Conservation (phyloP, 2,888 invertebrate species). For the Brachypalpus laphriformis region DNA sequence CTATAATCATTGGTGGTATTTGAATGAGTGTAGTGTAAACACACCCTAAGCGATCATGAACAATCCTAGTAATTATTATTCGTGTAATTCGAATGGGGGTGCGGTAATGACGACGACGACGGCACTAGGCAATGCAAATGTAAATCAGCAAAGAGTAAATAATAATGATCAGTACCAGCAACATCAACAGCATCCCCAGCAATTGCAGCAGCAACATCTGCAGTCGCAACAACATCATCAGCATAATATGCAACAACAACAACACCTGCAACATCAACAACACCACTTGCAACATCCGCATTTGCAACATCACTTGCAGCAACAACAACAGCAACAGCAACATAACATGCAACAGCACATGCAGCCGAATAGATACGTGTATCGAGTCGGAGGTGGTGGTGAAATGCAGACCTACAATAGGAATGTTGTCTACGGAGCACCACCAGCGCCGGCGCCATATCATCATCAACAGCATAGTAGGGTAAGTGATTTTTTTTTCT, state of each 20-base stretch:
- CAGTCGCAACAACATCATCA: slow-evolving; percentile 17
- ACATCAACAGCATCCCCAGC: slow-evolving; percentile 39
- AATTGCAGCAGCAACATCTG: slow-evolving; percentile 18
- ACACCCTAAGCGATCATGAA: slow-evolving; percentile 73
- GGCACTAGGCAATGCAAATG: slow-evolving; percentile 66
- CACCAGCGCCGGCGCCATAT: slow-evolving; percentile 65
- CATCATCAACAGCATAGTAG: slow-evolving; percentile 62
- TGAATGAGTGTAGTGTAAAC: slow-evolving; percentile 71
- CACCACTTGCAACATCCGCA: slow-evolving; percentile 21
- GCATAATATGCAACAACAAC: slow-evolving; percentile 26
- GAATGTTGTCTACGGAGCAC: slow-evolving; percentile 55
- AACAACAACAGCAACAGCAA: slow-evolving; percentile 31
- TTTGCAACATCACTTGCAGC: slow-evolving; percentile 23
- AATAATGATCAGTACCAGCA: slow-evolving; percentile 59
- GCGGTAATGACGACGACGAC: slow-evolving; percentile 70
- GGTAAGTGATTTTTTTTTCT: slow-evolving; percentile 43
- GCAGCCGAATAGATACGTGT: slow-evolving; percentile 48
- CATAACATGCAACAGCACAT: slow-evolving; percentile 25
- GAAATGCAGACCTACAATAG: slow-evolving; percentile 59
- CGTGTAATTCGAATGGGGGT: slow-evolving; percentile 73
- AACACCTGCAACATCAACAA: slow-evolving; percentile 29
- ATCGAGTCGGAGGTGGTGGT: slow-evolving; percentile 13
- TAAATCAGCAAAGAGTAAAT: slow-evolving; percentile 59
- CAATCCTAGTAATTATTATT: slow-evolving; percentile 74
- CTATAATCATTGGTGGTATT: slow-evolving; percentile 69